Evolutionary conservation across 2,113 vertebrate species (phyloP).

Genomic region (Scartelaos histophorus): DNA sequence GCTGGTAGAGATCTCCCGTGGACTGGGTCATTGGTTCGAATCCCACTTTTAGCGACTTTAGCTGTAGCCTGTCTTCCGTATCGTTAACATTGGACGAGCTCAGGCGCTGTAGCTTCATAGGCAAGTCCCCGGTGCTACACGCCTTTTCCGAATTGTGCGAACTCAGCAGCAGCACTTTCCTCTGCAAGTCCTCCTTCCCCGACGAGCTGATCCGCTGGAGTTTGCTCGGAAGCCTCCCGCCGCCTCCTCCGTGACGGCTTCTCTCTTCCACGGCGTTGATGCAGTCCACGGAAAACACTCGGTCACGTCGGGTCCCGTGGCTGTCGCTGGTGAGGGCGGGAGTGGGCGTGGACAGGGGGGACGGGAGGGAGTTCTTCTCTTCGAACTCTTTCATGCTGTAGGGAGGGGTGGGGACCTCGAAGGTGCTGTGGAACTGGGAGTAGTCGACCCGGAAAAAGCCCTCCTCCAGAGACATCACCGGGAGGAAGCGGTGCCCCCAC

Average conservation of each 20-base stretch:
- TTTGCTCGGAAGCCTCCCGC: slow-evolving; percentile 80
- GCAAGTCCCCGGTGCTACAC: slow-evolving; percentile 83
- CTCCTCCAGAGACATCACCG: slow-evolving; percentile 89
- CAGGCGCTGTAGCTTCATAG: slow-evolving; percentile 80
- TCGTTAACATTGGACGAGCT: slow-evolving; percentile 72
- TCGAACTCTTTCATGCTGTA: slow-evolving; percentile 87
- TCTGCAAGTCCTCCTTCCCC: slow-evolving; percentile 79
- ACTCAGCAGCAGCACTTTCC: slow-evolving; percentile 75
- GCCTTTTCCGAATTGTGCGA: slow-evolving; percentile 78
- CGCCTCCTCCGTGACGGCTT: slow-evolving; percentile 43
- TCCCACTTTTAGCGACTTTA: slow-evolving; percentile 78
- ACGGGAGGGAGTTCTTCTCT: slow-evolving; percentile 78
- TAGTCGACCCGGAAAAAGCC: slow-evolving; percentile 90
- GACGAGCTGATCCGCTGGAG: slow-evolving; percentile 82
- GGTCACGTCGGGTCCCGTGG: slow-evolving; percentile 62
- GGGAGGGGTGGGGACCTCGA: slow-evolving; percentile 86
- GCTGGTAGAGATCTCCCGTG: slow-evolving; percentile 75
- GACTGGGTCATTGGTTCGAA: slow-evolving; percentile 81
- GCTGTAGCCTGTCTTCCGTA: slow-evolving; percentile 69
- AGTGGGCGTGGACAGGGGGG: slow-evolving; percentile 71
- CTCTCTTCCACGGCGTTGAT: slow-evolving; percentile 71
- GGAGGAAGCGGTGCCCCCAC: slow-evolving; percentile 90
- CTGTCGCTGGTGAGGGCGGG: slow-evolving; percentile 51
- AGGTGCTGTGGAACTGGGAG: slow-evolving; percentile 88
- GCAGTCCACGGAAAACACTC: slow-evolving; percentile 80